Conservation (phyloP, 2,888 invertebrate species). For the Plebejus anna region DNA sequence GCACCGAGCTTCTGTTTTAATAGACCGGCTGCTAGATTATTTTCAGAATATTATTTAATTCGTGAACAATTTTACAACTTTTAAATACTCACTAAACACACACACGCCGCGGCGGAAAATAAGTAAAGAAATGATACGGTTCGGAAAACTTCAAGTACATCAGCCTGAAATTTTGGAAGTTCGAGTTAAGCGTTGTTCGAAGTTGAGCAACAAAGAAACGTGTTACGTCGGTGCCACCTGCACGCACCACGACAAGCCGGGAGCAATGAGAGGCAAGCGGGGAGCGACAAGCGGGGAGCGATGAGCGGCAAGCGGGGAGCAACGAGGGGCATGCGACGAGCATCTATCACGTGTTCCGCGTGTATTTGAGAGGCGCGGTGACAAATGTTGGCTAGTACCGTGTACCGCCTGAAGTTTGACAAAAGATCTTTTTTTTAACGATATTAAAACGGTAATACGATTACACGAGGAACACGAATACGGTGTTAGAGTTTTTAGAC, state of each 20-base stretch:
- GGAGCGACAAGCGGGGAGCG: neutral
- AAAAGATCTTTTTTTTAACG: neutral
- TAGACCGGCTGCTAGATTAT: neutral
- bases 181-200: neutral
- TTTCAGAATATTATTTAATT: neutral
- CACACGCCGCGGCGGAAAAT: neutral
- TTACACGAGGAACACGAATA: neutral
- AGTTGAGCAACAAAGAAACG: slow-evolving; percentile 3
- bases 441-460: neutral
- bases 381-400: neutral
- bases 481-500: neutral
- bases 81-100: neutral
- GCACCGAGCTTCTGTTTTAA: neutral
- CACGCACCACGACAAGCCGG: neutral
- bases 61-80: neutral
- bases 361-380: slow-evolving; percentile 5
- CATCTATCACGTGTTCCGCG: slow-evolving; percentile 3
- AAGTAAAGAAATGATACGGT: neutral
- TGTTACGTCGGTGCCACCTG: neutral
- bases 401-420: neutral
- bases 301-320: no score
- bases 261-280: neutral
- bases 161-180: neutral
- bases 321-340: neutral
- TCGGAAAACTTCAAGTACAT: neutral